Conservation (phyloP, 2,797 vertebrate genomes). For the Trematomus bernacchii region DNA sequence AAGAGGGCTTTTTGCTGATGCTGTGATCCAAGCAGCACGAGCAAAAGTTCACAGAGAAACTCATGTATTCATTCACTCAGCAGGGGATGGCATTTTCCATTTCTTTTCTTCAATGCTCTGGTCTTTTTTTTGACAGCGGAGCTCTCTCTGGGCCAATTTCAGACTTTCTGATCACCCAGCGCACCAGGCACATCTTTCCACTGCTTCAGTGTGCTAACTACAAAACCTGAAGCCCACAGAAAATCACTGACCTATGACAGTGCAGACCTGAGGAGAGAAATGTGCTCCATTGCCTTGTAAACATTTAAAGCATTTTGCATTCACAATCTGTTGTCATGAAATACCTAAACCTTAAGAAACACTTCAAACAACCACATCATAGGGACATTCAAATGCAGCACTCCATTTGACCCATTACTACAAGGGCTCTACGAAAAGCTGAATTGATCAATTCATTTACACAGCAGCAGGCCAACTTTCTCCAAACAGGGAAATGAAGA, state of each 20-base stretch:
- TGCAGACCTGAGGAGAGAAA: constrained; percentile 3
- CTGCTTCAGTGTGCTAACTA: constrained; percentile 62
- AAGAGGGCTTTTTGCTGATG: constrained; percentile 59
- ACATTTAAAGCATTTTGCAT: constrained; percentile 63
- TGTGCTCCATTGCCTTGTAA: constrained; percentile 49
- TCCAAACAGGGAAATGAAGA: neutral
- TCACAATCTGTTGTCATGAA: constrained; percentile 57
- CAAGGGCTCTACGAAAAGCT: constrained; percentile 28
- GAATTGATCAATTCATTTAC: constrained; percentile 19
- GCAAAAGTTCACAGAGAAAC: constrained; percentile 60
- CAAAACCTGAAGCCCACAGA: constrained; percentile 58
- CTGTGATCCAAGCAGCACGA: constrained; percentile 53
- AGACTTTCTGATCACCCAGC: constrained; percentile 73
- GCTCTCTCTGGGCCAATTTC: constrained; percentile 77
- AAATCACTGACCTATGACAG: constrained; percentile 67
- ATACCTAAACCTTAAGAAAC: constrained; percentile 68
- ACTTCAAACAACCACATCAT: constrained; percentile 34
- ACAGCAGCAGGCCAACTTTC: neutral
- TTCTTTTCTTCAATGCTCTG: constrained; percentile 69
- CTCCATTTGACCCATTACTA: constrained; percentile 24
- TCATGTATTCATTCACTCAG: constrained; percentile 72
- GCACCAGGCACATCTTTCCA: constrained; percentile 67
- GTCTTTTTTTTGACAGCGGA: constrained; percentile 63
- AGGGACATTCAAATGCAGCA: constrained; percentile 34
- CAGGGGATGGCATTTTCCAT: constrained; percentile 74